Evolutionary conservation across 2,888 invertebrate genomes (phyloP), one percentile per base, ranked within the genome.

Genomic region (Acrocera orbiculus): DNA sequence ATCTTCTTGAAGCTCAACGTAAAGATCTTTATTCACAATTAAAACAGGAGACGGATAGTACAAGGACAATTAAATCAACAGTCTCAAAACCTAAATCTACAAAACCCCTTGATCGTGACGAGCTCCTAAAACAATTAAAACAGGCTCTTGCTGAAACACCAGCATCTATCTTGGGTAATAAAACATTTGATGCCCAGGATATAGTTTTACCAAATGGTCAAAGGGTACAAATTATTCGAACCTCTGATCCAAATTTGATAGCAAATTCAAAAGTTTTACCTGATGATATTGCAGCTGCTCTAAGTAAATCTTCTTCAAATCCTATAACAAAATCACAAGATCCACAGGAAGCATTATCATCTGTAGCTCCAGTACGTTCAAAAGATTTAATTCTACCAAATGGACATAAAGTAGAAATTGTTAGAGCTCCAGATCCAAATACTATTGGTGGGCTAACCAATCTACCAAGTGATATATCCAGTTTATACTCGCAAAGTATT

Each of bases 151-250:
- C 76, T 1, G 76, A 78, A 49, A 69, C 73, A 16, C 69, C 71
- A 1, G 61, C 61, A n/a, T 69, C 70, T 46, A 73, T 73, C 25
- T 64, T 71, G 33, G 66, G 62, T 20, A 67, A 69, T 31, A 77
- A 72, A 49, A 79, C 79, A 42, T 70, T 74, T 36, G 69, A 76
- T 2, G 76, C 79, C 1, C 67, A 79, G 40, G 81, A 81, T 51
- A 68, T 82, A 31, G 69, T 77, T 6, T 51, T 82, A 29, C 68
- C 73, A 1, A 79, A 78, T 46, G 82, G 81, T 1, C 76, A 81
- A 52, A 75, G 73, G 45, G 71, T 78, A 11, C 79, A 82, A 58
- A 69, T 76, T 0, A 71, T 76, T 34, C 68, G 73, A 47, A 78
- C 77, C 1, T 67, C 66, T 1, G 76, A 78, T 52, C 77, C 77